Base-by-base conservation (phyloP, 2,888 invertebrate species). In the Cryptocheilus praepositus region DNA sequence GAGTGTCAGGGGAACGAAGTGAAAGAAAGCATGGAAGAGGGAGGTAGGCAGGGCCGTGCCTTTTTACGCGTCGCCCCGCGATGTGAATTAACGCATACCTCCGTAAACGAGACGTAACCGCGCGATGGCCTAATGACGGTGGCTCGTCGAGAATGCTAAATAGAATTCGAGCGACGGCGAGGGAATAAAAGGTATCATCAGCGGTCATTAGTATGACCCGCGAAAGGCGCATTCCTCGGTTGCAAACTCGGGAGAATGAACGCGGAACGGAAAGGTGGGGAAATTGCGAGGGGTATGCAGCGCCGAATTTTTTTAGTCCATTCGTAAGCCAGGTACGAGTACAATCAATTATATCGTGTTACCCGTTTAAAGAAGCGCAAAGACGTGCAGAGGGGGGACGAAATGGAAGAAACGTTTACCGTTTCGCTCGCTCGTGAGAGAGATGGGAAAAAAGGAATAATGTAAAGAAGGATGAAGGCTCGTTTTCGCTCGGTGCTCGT, bases 161-260 rank as follows among this genome's bases (percentile, higher is more conserved):
- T 52, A 57, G 61, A 56, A 52, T 61, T 55, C 61, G 61, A 61
- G 49, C 53, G 64, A 64, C 21, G 59, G 13, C 36, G 49, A 43
- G 8, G 43, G 61, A 59, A 62, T 67, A 73, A 71, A 73, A 71
- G 61, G 60, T 67, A 59, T 67, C 64, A 67, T 67, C 62, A 71
- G 13, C 25, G 51, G 51, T 68, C 68, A 68, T 68, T 65, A 64
- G 21, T 44, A 53, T 19, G 72, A 64, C 49, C 18, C 15, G 44
- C 52, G 63, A 65, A 65, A 58, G 16, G 15, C n/a, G 18, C 59
- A 28, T 58, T 22, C 36, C 55, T 56, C 19, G 18, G 4, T 3
- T 15, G 46, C 43, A 22, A 22, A 21, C 25, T 25, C 25, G 25
- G 5, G 25, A 25, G 28, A 21, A 5, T 3, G 25, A 25, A 25